Percentiles rank a stretch among this genome's conserved stretches.
phyloP scores from a whole-genome alignment of 2,113 vertebrate species.

The Scartelaos histophorus region DNA sequence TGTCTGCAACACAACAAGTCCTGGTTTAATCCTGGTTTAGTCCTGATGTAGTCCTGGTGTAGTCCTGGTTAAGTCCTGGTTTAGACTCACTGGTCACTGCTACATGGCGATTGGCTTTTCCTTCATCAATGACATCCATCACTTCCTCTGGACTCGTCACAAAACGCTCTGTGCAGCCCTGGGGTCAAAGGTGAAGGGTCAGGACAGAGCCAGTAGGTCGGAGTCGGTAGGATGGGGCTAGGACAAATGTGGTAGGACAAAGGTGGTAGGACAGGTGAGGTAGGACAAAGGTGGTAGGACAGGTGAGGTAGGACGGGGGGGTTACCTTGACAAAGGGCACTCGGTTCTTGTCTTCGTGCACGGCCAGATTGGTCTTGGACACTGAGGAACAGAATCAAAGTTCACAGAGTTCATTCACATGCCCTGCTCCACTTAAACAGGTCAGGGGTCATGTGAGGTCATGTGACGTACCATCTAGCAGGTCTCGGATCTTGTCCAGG shows the following conservation, averaged over 20 bases:
- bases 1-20: slow-evolving; percentile 77
- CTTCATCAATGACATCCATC: slow-evolving; percentile 96
- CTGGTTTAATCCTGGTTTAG: not conserved
- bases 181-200: not conserved
- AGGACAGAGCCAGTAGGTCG: not conserved
- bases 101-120: slow-evolving; percentile 93
- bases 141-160: slow-evolving; percentile 97
- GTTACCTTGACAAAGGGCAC: slow-evolving; percentile 92
- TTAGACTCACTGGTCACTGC: slow-evolving; percentile 88
- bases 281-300: not conserved
- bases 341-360: slow-evolving; percentile 92
- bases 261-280: too few species aligned
- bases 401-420: not conserved
- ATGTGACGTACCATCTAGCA: slow-evolving; percentile 83
- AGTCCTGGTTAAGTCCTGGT: not conserved
- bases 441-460: not conserved
- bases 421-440: too few species aligned
- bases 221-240: too few species aligned
- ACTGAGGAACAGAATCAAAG: slow-evolving; percentile 67
- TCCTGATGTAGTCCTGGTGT: not conserved
- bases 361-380: slow-evolving; percentile 91
- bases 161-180: slow-evolving; percentile 97
- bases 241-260: too few species aligned
- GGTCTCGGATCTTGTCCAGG: slow-evolving; percentile 96
- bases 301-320: not conserved